Evolutionary conservation across 2,797 vertebrate genomes (phyloP).

Genomic region (Rachycentron canadum): DNA sequence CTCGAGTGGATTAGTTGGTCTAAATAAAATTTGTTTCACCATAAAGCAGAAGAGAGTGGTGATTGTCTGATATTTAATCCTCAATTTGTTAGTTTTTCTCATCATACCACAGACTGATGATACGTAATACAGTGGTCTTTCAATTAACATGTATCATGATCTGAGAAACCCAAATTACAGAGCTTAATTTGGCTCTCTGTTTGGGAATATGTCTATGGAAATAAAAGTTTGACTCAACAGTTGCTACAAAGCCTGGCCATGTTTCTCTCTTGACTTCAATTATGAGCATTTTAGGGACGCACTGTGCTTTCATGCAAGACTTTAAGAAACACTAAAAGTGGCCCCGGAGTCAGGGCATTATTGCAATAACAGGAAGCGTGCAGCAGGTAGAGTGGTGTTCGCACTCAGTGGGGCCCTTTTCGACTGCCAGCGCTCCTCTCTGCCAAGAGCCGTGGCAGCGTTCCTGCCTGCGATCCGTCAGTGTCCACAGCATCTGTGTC

Average conservation of each 20-base stretch:
- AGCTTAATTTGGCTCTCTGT: slow-evolving; percentile 36
- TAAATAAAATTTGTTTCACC: slow-evolving; percentile 55
- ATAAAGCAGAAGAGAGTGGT: slow-evolving; percentile 60
- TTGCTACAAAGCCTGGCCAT: slow-evolving; percentile 13
- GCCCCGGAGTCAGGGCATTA: slow-evolving; percentile 37
- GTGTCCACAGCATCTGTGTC: slow-evolving; percentile 86
- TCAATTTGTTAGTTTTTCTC: slow-evolving; percentile 65
- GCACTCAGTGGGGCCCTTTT: slow-evolving; percentile 53
- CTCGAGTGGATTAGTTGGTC: slow-evolving; percentile 58
- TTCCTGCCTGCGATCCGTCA: slow-evolving; percentile 81
- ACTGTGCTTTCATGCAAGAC: slow-evolving; percentile 35
- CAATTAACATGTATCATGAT: slow-evolving; percentile 30
- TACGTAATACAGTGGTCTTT: slow-evolving; percentile 45
- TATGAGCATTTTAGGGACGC: slow-evolving; percentile 15
- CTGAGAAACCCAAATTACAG: slow-evolving; percentile 29
- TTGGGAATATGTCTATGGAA: slow-evolving; percentile 37
- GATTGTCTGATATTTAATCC: slow-evolving; percentile 65
- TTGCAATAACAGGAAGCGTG: slow-evolving; percentile 74
- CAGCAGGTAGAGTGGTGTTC: slow-evolving; percentile 71
- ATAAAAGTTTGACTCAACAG: slow-evolving; percentile 21
- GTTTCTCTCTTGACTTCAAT: slow-evolving; percentile 27
- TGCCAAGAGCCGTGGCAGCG: slow-evolving; percentile 73
- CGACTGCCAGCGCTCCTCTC: slow-evolving; percentile 52
- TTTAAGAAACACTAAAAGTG: slow-evolving; percentile 40
- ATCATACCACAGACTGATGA: slow-evolving; percentile 41